Conservation (phyloP, 1,140 invertebrate genomes). For the Parapsyche elsis region DNA sequence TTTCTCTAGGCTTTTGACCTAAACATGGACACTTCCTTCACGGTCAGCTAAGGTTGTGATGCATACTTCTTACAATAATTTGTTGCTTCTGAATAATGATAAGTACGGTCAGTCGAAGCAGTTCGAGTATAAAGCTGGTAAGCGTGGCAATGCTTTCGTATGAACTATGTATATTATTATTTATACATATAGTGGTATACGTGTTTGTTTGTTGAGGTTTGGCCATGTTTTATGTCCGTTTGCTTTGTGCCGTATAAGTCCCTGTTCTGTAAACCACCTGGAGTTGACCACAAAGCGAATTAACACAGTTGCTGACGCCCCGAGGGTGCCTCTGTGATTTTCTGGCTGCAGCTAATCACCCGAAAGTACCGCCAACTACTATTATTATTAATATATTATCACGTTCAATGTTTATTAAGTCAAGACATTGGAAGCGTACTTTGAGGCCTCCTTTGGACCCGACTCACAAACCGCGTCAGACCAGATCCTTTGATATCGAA, state of each 20-base stretch:
- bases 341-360: slow-evolving; percentile 17
- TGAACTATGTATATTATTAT: too few species aligned
- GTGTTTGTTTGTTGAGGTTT: not conserved
- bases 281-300: slow-evolving; percentile 30
- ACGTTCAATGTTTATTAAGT: too few species aligned
- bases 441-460: slow-evolving; percentile 18
- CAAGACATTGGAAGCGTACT: not conserved
- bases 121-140: too few species aligned
- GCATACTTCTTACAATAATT: too few species aligned
- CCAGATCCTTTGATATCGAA: not conserved
- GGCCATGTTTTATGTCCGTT: not conserved
- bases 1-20: too few species aligned
- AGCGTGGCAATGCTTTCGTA: too few species aligned
- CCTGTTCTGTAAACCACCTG: slow-evolving; percentile 14
- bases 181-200: not conserved
- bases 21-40: too few species aligned
- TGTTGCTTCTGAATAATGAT: too few species aligned
- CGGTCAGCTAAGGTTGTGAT: too few species aligned
- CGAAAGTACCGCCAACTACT: not conserved
- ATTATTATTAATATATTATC: not conserved
- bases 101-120: too few species aligned
- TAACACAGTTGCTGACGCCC: not conserved
- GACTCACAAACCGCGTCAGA: not conserved
- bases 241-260: not conserved
- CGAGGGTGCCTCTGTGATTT: slow-evolving; percentile 3